Percentiles rank a stretch among this genome's conserved stretches.
Evolutionary conservation across 2,113 vertebrate species (phyloP).

Genomic region (Xiphophorus maculatus): DNA sequence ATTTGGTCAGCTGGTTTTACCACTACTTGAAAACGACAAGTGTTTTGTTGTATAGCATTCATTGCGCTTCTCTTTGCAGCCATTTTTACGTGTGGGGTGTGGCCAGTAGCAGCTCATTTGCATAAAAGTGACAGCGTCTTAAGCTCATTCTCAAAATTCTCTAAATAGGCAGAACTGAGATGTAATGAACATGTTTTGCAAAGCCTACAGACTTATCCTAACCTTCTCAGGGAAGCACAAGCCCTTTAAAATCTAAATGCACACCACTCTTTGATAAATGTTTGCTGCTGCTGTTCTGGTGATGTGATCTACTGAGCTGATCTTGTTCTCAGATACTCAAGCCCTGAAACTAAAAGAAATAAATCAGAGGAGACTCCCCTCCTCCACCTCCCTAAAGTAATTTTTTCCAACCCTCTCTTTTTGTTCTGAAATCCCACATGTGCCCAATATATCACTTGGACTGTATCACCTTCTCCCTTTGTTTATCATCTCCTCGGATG

Average conservation of each 20-base stretch:
- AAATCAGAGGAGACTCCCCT: slow-evolving; percentile 77
- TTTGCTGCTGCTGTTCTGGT: rapidly evolving
- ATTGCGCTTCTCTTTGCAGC: no score
- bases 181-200: no score
- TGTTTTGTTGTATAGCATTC: no score
- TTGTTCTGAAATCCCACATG: slow-evolving; percentile 79
- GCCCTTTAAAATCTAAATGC: neutral
- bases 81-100: no score
- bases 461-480: slow-evolving; percentile 85
- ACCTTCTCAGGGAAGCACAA: no score
- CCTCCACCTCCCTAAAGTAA: slow-evolving; percentile 44
- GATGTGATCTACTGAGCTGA: slow-evolving; percentile 78
- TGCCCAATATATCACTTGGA: slow-evolving; percentile 92
- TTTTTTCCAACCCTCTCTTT: slow-evolving; percentile 51
- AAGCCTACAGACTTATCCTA: no score
- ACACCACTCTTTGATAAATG: neutral
- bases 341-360: slow-evolving; percentile 69
- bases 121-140: no score
- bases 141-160: no score
- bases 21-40: no score
- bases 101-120: no score
- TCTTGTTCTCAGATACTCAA: slow-evolving; percentile 80
- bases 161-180: no score
- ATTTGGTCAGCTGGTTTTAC: no score
- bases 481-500: slow-evolving; percentile 89